Percentiles rank a stretch among this genome's conserved stretches.
Conservation (phyloP, 2,888 invertebrate genomes). For the Euzetes globulus region DNA sequence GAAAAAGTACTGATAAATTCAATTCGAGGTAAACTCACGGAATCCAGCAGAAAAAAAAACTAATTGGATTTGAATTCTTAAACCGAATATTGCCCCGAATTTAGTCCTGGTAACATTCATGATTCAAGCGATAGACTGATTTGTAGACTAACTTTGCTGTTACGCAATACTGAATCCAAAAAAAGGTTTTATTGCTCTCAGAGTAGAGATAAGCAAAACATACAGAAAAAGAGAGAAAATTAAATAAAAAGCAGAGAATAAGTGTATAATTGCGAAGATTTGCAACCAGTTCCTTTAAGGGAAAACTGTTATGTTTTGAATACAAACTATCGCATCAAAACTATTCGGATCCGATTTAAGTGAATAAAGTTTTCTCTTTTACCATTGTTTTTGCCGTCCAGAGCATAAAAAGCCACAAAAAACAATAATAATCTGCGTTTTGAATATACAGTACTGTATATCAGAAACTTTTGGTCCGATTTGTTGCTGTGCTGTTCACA, state of each 20-base stretch:
- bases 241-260: background rate
- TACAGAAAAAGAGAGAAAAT: background rate
- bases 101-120: too few relatives aligned
- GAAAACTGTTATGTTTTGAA: background rate
- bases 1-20: too few relatives aligned
- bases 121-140: too few relatives aligned
- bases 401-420: background rate
- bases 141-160: too few relatives aligned
- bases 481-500: background rate
- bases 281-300: background rate
- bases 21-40: too few relatives aligned
- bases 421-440: background rate
- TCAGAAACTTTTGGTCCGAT: background rate
- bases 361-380: background rate
- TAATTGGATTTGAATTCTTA: too few relatives aligned
- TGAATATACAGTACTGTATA: background rate
- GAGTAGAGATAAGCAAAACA: background rate
- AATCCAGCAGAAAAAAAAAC: too few relatives aligned
- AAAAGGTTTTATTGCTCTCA: background rate
- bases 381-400: background rate
- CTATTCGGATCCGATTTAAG: background rate
- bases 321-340: slow-evolving; percentile 20
- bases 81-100: too few relatives aligned
- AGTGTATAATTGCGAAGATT: background rate
- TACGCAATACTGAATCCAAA: too few relatives aligned